Evolutionary conservation across 2,113 vertebrate genomes (phyloP), one percentile per base, ranked within the genome.

Genomic region (Miniopterus natalensis): DNA sequence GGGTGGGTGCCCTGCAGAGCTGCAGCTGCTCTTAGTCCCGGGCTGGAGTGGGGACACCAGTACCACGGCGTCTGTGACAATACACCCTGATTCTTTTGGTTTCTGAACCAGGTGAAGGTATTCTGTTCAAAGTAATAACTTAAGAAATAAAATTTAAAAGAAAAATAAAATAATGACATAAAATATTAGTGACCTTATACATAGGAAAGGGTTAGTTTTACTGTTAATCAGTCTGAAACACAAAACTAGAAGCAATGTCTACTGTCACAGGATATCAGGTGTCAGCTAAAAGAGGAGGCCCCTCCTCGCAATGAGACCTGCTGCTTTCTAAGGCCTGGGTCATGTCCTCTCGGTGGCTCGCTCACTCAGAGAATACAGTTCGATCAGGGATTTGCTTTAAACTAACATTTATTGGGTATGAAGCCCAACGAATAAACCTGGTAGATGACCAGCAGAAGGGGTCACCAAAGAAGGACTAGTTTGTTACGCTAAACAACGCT

Each of bases 401-500:
- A 84, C 66, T 75, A 55, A 75, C 45, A 88, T 78, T 78, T 83
- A 93, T 74, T 92, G 55, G 31, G 40, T 68, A 59, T 92, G 85
- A 96, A 95, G 63, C 66, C 59, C 31, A 77, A 84, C 57, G 40
- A 94, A 88, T 94, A 94, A 94, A 77, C 51, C 87, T 65, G 81
- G 53, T 51, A 71, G 57, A 80, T 90, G 88, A 85, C 84, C 42
- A 8, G 49, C 42, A 66, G 65, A 84, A 89, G 27, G 45, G 68
- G 70, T n/a, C 23, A 8, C 53, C 20, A 92, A 90, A 89, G 61
- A 84, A 89, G 63, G 29, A 86, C 40, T 91, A 53, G 36, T 57
- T 78, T 96, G 51, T 86, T 74, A 51, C 7, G 18, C 61, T 91
- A 89, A 88, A 73, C 61, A 96, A 59, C 5, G 11, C 45, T 84